Conservation (phyloP, 2,797 vertebrate species). For the Arrhamphus sclerolepis region DNA sequence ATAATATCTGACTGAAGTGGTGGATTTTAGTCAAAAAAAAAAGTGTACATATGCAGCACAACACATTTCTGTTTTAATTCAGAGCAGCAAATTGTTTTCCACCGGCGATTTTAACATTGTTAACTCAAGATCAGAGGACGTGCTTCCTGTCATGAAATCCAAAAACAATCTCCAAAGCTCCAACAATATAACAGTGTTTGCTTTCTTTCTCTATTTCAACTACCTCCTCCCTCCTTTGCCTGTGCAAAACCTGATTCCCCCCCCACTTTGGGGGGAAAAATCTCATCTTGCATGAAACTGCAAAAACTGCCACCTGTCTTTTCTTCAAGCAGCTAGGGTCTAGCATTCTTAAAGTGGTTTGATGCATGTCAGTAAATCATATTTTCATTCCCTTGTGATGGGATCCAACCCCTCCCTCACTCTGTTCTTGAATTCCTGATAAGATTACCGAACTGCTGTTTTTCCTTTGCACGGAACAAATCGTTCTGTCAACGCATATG, state of each 20-base stretch:
- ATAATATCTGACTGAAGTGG: too few relatives aligned
- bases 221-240: background rate
- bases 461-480: slow-evolving; percentile 1
- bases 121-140: too few relatives aligned
- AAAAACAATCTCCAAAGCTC: slow-evolving; percentile 23
- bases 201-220: slow-evolving; percentile 7
- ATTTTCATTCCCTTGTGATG: slow-evolving; percentile 20
- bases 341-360: slow-evolving; percentile 12
- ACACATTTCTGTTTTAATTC: too few relatives aligned
- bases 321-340: slow-evolving; percentile 20
- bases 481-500: slow-evolving; percentile 7
- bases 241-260: slow-evolving; percentile 20
- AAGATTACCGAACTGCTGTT: slow-evolving; percentile 9
- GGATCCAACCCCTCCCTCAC: background rate
- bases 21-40: too few relatives aligned
- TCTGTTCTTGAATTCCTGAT: slow-evolving; percentile 12
- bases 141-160: slow-evolving; percentile 21
- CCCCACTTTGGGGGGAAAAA: slow-evolving; percentile 27
- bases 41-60: too few relatives aligned
- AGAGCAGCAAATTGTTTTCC: slow-evolving; percentile 2
- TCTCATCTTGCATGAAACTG: slow-evolving; percentile 45
- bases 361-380: slow-evolving; percentile 25
- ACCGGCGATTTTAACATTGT: background rate
- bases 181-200: slow-evolving; percentile 3
- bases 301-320: slow-evolving; percentile 61